These are phyloP conservation scores for Drosophila micromelanica DNA, from an alignment of 1,140 invertebrate species.

Conservation along the genomic window DNA sequence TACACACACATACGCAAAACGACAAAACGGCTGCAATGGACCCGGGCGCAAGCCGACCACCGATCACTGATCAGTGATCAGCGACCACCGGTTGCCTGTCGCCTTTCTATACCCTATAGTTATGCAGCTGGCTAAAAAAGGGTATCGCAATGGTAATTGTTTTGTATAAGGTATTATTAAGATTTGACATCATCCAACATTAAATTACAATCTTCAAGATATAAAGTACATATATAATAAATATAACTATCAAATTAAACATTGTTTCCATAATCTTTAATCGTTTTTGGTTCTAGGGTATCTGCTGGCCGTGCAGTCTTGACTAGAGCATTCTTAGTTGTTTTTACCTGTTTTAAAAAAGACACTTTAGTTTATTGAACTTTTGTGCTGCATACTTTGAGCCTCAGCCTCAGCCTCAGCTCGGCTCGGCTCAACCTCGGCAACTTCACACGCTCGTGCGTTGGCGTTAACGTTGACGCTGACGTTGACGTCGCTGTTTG, in stretches of 20 bases:
- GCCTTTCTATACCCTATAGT: conserved; percentile 23
- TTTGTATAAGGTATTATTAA: too few species aligned
- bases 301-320: background rate
- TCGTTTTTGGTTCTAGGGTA: conserved; percentile 9
- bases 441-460: conserved; percentile 48
- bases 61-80: background rate
- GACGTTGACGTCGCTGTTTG: background rate
- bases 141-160: background rate
- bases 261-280: too few species aligned
- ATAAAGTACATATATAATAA: too few species aligned
- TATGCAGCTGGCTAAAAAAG: background rate
- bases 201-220: background rate
- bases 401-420: conserved; percentile 45
- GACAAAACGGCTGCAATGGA: conserved; percentile 17
- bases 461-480: conserved; percentile 51
- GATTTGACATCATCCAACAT: background rate
- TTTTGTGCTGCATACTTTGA: conserved; percentile 74
- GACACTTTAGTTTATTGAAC: conserved; percentile 81
- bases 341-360: conserved; percentile 76
- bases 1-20: conserved; percentile 7
- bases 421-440: conserved; percentile 28
- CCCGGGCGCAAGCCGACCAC: conserved; percentile 7
- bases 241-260: too few species aligned
- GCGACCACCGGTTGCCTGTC: conserved; percentile 15
- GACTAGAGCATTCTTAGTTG: conserved; percentile 48